Percentiles rank a stretch among this genome's conserved stretches.
These are phyloP conservation scores for Craniophora ligustri DNA, from an alignment of 2,888 invertebrate genomes.

Conservation along the genomic window DNA sequence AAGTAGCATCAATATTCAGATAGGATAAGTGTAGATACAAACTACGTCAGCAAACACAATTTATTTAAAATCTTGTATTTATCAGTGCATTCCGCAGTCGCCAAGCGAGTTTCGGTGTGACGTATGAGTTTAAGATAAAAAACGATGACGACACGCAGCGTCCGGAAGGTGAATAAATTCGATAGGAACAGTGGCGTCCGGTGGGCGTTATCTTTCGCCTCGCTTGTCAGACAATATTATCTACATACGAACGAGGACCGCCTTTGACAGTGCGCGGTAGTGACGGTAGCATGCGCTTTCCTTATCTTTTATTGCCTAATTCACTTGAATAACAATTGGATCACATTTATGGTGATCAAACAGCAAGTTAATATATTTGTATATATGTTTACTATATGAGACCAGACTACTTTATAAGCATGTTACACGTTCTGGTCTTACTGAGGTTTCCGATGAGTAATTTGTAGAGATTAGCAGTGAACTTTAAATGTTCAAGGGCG, in stretches of 20 bases:
- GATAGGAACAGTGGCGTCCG: slow-evolving; percentile 41
- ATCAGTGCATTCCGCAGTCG: slow-evolving; percentile 37
- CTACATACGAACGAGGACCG: slow-evolving; percentile 29
- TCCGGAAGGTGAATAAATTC: slow-evolving; percentile 47
- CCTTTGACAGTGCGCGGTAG: slow-evolving; percentile 24
- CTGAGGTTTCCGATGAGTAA: too few relatives aligned
- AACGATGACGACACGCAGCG: slow-evolving; percentile 42
- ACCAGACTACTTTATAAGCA: too few relatives aligned
- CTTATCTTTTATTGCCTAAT: slow-evolving; percentile 37
- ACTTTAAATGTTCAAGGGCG: too few relatives aligned
- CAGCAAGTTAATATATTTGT: slow-evolving; percentile 13
- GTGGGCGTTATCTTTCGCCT: slow-evolving; percentile 47
- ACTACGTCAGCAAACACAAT: slow-evolving; percentile 6
- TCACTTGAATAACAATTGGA: slow-evolving; percentile 37
- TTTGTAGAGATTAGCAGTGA: too few relatives aligned
- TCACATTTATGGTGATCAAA: slow-evolving; percentile 22
- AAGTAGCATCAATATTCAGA: background rate
- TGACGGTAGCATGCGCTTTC: slow-evolving; percentile 24
- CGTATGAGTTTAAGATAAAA: slow-evolving; percentile 47
- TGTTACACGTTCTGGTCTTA: too few relatives aligned
- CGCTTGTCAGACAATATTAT: slow-evolving; percentile 51
- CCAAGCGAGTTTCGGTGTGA: slow-evolving; percentile 38
- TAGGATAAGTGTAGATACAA: background rate
- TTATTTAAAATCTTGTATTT: slow-evolving; percentile 13
- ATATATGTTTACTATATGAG: too few relatives aligned